phyloP scores from a whole-genome alignment of 2,113 vertebrate genomes.

The Lepus timidus region DNA sequence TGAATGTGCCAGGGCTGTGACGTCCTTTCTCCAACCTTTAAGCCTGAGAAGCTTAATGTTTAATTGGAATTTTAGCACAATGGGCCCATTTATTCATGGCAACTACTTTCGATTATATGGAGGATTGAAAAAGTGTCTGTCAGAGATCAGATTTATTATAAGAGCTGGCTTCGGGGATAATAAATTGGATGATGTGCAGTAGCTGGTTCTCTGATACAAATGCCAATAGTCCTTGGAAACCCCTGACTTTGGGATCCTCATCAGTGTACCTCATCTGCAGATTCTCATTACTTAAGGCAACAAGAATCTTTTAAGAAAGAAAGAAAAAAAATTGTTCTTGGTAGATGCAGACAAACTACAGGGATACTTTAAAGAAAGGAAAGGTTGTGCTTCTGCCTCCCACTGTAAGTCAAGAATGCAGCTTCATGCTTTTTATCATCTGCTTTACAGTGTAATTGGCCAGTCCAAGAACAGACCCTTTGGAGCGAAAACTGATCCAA shows the following conservation, averaged over 20 bases:
- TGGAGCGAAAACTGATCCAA: neutral
- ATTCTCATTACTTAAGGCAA: neutral
- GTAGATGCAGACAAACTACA: neutral
- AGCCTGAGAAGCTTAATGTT: neutral
- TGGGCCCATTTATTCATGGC: slow-evolving; percentile 9
- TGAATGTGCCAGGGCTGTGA: neutral
- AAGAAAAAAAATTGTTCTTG: neutral
- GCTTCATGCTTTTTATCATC: neutral
- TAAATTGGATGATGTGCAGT: neutral
- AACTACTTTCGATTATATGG: neutral
- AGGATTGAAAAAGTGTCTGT: neutral
- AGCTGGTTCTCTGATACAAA: neutral
- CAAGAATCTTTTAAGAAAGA: neutral
- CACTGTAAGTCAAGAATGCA: neutral
- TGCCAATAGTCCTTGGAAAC: neutral
- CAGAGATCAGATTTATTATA: neutral
- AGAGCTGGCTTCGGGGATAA: slow-evolving; percentile 8
- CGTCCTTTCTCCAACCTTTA: slow-evolving; percentile 32
- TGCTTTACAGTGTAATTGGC: neutral
- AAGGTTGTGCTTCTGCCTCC: neutral
- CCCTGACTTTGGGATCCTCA: neutral
- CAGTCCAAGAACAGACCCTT: neutral
- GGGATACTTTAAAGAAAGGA: slow-evolving; percentile 22
- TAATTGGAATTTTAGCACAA: slow-evolving; percentile 32
- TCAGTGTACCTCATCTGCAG: neutral